Evolutionary conservation across 2,888 invertebrate species (phyloP), one percentile per base, ranked within the genome.

Genomic region (Andrena bucephala): DNA sequence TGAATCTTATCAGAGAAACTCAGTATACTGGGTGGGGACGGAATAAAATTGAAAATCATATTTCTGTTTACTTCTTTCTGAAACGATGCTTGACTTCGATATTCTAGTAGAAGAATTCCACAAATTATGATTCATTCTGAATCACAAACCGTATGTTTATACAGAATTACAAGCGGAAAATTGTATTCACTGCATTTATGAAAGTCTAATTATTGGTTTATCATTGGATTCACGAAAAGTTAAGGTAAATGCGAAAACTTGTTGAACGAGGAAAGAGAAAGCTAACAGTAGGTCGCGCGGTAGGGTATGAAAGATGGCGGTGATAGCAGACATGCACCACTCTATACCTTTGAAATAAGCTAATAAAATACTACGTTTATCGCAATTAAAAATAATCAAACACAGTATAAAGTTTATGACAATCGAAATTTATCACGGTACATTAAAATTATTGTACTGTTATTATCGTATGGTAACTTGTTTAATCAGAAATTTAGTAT

Each of bases 231-330:
- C 8, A 1, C 31, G 48, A 57, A 69, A 70, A 76, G 60, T 63
- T 52, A 52, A n/a, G 63, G 63, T 77, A 72, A 70, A 57, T 65
- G 33, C 66, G 52, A 72, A 52, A 52, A 76, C 83, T 77, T 78
- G 73, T 75, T 78, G 69, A 76, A 73, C 76, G 76, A 71, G 70
- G 67, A 73, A 78, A 81, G 81, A 77, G 68, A 75, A 81, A 84
- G 78, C 75, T 54, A 68, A 70, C 75, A 81, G 70, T 76, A 42
- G 67, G 52, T 80, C 73, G 83, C 48, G 36, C 59, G 69, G 67
- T 31, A 68, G 73, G 68, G 77, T 67, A 62, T 65, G 67, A 77
- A 77, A 77, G 76, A 81, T 81, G 80, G 83, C 83, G 72, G 81
- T 81, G 60, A 69, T 81, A 62, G 20, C 62, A 69, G 66, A 84